These are phyloP conservation scores for Nephrotoma appendiculata DNA, from an alignment of 2,888 invertebrate genomes.

Conservation along the genomic window DNA sequence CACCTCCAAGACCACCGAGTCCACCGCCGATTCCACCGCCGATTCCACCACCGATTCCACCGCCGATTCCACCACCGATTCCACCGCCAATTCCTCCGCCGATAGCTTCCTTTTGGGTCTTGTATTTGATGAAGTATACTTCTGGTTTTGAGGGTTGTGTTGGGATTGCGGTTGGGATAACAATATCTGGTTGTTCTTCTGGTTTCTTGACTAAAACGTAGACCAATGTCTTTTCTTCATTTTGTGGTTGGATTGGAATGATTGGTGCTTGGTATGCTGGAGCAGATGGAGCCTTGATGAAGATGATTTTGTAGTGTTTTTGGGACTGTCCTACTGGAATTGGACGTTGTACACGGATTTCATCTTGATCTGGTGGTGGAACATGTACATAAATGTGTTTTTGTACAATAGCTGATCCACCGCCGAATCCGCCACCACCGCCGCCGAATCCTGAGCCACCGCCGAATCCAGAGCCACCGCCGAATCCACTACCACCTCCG, in stretches of 20 bases:
- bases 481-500: constrained; percentile 19
- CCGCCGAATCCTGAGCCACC: constrained; percentile 23
- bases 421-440: constrained; percentile 25
- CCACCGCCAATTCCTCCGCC: constrained; percentile 22
- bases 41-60: constrained; percentile 13
- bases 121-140: constrained; percentile 62
- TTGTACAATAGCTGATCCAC: constrained; percentile 45
- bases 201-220: constrained; percentile 82
- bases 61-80: constrained; percentile 14
- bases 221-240: constrained; percentile 77
- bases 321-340: constrained; percentile 59
- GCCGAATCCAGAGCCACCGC: constrained; percentile 25
- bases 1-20: constrained; percentile 14
- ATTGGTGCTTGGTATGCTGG: constrained; percentile 69
- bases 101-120: constrained; percentile 29
- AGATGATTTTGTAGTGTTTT: constrained; percentile 85
- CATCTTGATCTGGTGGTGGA: constrained; percentile 74
- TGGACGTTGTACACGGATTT: constrained; percentile 47
- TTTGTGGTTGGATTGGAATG: constrained; percentile 64
- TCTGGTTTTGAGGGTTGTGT: constrained; percentile 80
- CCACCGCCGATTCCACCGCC: constrained; percentile 14
- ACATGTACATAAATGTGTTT: constrained; percentile 85
- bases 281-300: constrained; percentile 79
- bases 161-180: constrained; percentile 60
- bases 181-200: constrained; percentile 68